phyloP scores from a whole-genome alignment of 2,797 vertebrate genomes.

The Catamblyrhynchus diadema region DNA sequence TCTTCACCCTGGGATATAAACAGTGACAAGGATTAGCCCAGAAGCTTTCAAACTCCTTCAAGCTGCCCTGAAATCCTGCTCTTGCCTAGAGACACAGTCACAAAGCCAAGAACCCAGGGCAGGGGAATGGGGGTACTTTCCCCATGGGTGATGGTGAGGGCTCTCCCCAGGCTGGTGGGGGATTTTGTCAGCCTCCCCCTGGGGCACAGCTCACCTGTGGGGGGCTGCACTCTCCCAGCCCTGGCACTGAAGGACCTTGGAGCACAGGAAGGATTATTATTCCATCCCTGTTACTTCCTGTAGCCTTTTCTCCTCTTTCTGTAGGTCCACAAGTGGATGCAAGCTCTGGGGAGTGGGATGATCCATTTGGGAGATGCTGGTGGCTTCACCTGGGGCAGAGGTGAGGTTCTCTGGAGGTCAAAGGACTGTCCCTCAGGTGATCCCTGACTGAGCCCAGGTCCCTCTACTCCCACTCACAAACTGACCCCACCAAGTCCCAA shows the following conservation, averaged over 20 bases:
- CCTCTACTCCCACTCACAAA: neutral
- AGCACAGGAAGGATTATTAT: neutral
- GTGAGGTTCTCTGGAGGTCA: neutral
- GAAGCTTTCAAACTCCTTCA: neutral
- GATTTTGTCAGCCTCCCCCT: neutral
- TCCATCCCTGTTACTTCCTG: neutral
- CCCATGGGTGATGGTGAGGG: neutral
- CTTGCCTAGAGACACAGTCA: rapidly evolving
- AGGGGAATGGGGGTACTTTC: neutral
- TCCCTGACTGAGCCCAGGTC: neutral
- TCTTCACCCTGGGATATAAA: neutral
- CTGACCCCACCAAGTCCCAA: neutral
- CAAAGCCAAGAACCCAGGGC: neutral
- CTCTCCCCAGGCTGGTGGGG: neutral
- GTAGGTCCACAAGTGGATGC: rapidly evolving
- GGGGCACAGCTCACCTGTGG: rapidly evolving
- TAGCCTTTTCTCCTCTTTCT: neutral
- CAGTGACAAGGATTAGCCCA: neutral
- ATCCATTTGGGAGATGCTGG: neutral
- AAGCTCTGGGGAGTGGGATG: neutral
- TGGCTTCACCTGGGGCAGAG: neutral
- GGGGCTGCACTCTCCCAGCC: neutral
- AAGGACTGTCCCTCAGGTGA: neutral
- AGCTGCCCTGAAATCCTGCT: neutral
- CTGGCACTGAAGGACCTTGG: neutral